Evolutionary conservation across 2,113 vertebrate genomes (phyloP), one percentile per base, ranked within the genome.

Genomic region (Mormyrus lacerda): DNA sequence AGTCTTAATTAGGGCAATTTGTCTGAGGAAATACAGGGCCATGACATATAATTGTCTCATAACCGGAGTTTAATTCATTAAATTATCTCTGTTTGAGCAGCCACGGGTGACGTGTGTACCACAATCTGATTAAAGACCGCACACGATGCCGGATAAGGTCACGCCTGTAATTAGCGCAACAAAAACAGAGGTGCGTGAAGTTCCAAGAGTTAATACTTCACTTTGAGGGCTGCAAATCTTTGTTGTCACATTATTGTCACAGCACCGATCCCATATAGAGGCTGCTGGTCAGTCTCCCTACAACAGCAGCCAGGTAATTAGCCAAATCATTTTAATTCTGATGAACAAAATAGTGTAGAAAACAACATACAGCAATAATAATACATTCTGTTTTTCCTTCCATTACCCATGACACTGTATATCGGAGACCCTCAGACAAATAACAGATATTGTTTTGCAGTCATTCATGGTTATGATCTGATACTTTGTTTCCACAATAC

Each of bases 251-350:
- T 53, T 89, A 15, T 21, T 55, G 53, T 58, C 39, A 17, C 42
- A 27, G n/a, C 5, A 50, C 48, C 21, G 31, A 50, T 10, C 11
- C 13, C 85, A 89, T 87, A 91, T 61, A 65, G 87, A 90, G 44
- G 83, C 55, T 87, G 89, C 89, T 15, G 87, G 87, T 31, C 90
- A 45, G 48, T 83, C 85, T 89, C 6, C 84, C 89, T 82, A 88
- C 91, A 92, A 90, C 91, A 90, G 89, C 90, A 90, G 90, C 50
- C 53, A 44, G 58, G 47, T 90, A 79, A 93, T 91, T 89, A 92
- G 51, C 87, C 69, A 90, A 92, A 90, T 89, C 13, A 91, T 92
- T 92, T 76, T 69, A 58, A 87, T 89, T 88, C 84, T 58, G 85
- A 87, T 39, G 48, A 11, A 87, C 10, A 55, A 53, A 87, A 51